Evolutionary conservation across 2,888 invertebrate species (phyloP), one percentile per base, ranked within the genome.

Genomic region (Zygaena filipendulae): DNA sequence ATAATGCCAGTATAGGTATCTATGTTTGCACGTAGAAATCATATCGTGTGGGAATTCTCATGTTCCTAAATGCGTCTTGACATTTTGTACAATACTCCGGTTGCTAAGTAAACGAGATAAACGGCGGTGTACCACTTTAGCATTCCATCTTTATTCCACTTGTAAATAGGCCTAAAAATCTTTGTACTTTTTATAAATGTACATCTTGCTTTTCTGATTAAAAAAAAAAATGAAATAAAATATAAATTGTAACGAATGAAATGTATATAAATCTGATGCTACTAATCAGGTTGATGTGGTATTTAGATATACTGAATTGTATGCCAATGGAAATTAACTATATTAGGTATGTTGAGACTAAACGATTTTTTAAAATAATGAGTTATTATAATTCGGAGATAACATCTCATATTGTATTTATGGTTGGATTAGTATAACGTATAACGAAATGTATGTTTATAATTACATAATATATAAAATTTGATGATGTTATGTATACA

Each of bases 401-500:
- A 71, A 72, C 71, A 75, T 79, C 77, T 79, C 77, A 66, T 75
- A 77, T 77, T 79, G 72, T 79, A 75, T 77, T 75, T 77, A 71
- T 75, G 75, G 75, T 72, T 74, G 61, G 62, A 67, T 71, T 71
- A 72, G 74, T 70, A 57, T 74, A 72, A 71, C 75, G 69, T 77
- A 77, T 77, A 74, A 72, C 72, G 75, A 77, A 74, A 74, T 75
- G 75, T 77, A 79, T 79, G 77, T 79, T 77, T 77, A 69, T 77
- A 75, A 79, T n/a, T n/a, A n/a, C n/a, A n/a, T n/a, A n/a, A n/a
- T n/a, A n/a, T 77, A 75, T 75, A 77, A 75, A 75, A 75, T 75
- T 77, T 75, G 75, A 77, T 72, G 75, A 77, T 75, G 75, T 77
- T 79, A 79, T 77, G 74, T 79, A 79, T 79, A 79, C 77, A 79